Conservation (phyloP, 2,797 vertebrate genomes). For the Neostethus bicornis region DNA sequence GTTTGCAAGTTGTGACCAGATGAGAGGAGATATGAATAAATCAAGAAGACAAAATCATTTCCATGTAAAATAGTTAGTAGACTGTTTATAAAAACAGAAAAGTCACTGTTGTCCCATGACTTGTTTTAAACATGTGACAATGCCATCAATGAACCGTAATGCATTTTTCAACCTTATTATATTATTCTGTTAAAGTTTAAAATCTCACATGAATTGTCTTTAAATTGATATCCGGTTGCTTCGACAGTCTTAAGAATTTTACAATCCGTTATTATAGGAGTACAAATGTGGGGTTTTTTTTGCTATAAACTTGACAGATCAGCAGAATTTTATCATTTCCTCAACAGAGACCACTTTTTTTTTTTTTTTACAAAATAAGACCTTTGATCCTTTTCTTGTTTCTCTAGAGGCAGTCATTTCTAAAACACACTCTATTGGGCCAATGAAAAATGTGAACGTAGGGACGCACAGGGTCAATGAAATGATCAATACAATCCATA, state of each 20-base stretch:
- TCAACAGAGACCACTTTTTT: no score
- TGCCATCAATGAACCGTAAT: neutral
- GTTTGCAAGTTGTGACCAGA: no score
- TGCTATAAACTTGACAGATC: neutral
- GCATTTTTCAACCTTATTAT: neutral
- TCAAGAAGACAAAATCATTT: no score
- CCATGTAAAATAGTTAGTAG: neutral
- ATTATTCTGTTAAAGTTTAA: neutral
- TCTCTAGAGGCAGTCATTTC: neutral
- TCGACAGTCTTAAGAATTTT: neutral
- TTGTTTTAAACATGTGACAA: neutral
- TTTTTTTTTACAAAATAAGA: neutral
- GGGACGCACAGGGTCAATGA: neutral
- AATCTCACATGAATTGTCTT: neutral
- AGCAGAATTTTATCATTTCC: neutral
- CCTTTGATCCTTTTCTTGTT: conserved; percentile 2
- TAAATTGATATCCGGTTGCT: neutral
- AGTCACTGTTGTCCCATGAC: neutral
- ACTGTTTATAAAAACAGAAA: neutral
- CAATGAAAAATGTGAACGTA: no score
- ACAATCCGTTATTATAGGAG: neutral
- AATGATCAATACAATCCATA: neutral
- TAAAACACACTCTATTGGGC: neutral
- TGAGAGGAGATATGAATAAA: no score
- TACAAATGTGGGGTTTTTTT: neutral